These are phyloP conservation scores for Hyperoplus immaculatus DNA, from an alignment of 2,797 vertebrate genomes.

Conservation along the genomic window DNA sequence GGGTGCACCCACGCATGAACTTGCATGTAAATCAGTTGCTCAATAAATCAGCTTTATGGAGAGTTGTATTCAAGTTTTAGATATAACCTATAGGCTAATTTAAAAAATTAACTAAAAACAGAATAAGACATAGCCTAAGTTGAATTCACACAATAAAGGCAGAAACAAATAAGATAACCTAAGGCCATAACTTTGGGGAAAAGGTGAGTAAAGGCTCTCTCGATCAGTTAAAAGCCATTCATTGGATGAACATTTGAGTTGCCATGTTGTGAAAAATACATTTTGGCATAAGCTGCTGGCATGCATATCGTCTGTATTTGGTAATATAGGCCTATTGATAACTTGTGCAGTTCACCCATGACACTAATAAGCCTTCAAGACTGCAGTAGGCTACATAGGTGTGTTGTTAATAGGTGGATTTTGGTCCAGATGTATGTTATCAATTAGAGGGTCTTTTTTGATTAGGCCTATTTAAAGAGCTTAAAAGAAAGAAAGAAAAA, in stretches of 20 bases:
- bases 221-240: not conserved
- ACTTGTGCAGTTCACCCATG: not conserved
- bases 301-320: not conserved
- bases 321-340: not conserved
- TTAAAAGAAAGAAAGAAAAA: not conserved
- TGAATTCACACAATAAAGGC: not conserved
- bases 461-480: not conserved
- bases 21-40: conserved; percentile 13
- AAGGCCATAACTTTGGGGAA: no score
- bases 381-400: not conserved
- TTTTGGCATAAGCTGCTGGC: not conserved
- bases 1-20: not conserved
- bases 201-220: not conserved
- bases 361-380: not conserved
- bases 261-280: not conserved
- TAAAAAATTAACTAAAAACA: no score
- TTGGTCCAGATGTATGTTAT: not conserved
- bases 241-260: not conserved
- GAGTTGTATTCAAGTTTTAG: not conserved
- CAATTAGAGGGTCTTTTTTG: not conserved
- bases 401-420: conserved; percentile 2
- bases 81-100: not conserved
- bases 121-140: not conserved
- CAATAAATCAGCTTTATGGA: not conserved
- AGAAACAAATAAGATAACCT: not conserved